These are phyloP conservation scores for Strigamia maritima DNA, from an alignment of 2,888 invertebrate species.

Conservation along the genomic window DNA sequence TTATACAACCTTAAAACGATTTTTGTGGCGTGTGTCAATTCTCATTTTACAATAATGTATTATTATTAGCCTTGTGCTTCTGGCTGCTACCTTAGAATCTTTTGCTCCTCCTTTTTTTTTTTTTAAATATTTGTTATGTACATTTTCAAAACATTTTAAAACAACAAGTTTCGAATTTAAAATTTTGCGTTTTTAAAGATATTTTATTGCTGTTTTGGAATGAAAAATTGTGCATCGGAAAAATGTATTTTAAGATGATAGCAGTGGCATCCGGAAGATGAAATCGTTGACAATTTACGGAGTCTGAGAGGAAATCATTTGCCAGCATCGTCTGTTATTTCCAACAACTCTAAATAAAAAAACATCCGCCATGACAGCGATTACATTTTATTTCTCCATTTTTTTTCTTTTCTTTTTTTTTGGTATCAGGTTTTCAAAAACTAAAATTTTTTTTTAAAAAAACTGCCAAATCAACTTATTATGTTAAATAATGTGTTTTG, in stretches of 20 bases:
- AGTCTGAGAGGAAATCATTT: constrained; percentile 1
- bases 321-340: neutral
- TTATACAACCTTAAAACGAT: constrained; percentile 4
- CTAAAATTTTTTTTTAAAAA: neutral
- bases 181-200: neutral
- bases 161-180: neutral
- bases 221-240: neutral
- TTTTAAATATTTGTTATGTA: neutral
- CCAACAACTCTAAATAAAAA: neutral
- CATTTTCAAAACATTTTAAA: neutral
- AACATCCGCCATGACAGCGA: neutral
- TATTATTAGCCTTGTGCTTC: constrained; percentile 18
- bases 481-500: neutral
- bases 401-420: neutral
- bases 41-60: constrained; percentile 21
- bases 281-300: constrained; percentile 14
- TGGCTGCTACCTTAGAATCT: constrained; percentile 16
- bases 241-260: neutral
- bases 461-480: neutral
- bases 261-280: constrained; percentile 31
- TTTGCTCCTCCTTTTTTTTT: neutral
- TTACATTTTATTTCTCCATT: neutral
- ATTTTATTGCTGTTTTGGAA: neutral
- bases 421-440: neutral
- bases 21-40: neutral